These are phyloP conservation scores for Ambastaia sidthimunki DNA, from an alignment of 2,797 vertebrate genomes.

Conservation along the genomic window DNA sequence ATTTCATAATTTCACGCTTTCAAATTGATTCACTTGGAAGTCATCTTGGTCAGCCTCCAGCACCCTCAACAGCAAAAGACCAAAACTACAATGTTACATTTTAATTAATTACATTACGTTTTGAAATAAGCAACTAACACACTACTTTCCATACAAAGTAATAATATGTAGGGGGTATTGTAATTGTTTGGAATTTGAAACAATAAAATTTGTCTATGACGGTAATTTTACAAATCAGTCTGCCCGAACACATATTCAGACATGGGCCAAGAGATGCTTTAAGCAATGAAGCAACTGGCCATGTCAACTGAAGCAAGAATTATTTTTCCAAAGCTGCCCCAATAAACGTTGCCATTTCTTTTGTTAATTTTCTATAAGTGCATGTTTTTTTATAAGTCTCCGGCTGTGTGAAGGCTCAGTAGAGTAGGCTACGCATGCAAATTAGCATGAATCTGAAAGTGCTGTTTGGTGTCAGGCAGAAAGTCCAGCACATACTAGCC, in stretches of 20 bases:
- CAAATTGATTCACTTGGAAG: too few relatives aligned
- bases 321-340: background rate
- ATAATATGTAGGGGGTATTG: too few relatives aligned
- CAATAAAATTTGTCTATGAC: too few relatives aligned
- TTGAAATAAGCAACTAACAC: too few relatives aligned
- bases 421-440: conserved; percentile 35
- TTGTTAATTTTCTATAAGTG: conserved; percentile 8
- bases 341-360: background rate
- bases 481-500: background rate
- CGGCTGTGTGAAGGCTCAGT: conserved; percentile 20
- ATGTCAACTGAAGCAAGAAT: background rate
- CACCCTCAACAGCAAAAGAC: background rate
- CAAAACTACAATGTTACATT: background rate
- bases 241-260: background rate
- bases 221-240: too few relatives aligned
- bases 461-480: conserved; percentile 15
- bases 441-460: conserved; percentile 38
- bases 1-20: background rate
- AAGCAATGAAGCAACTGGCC: background rate
- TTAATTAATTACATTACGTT: background rate
- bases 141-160: too few relatives aligned
- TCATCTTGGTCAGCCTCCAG: background rate
- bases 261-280: background rate
- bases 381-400: background rate
- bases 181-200: too few relatives aligned